phyloP scores from a whole-genome alignment of 1,140 invertebrate genomes.

The Tetragnatha versicolor region DNA sequence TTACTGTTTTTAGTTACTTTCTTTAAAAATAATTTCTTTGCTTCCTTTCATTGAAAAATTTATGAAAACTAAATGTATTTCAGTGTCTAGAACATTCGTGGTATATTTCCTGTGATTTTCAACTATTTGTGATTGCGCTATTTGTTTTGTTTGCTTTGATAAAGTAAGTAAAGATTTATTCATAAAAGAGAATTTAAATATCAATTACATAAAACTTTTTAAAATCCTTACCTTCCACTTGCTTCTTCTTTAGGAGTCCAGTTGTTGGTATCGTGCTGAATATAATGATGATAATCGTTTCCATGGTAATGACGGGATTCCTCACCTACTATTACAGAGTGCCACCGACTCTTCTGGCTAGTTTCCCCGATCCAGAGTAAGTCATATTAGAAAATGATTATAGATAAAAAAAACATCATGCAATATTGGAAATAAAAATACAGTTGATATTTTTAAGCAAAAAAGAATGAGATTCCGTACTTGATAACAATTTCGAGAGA shows the following conservation, averaged over 20 bases:
- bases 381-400: too few relatives aligned
- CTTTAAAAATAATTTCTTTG: background rate
- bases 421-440: too few relatives aligned
- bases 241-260: conserved; percentile 19
- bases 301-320: conserved; percentile 47
- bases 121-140: conserved; percentile 55
- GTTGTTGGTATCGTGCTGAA: conserved; percentile 54
- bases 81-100: conserved; percentile 60
- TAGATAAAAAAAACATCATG: too few relatives aligned
- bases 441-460: too few relatives aligned
- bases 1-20: background rate
- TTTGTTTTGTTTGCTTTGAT: conserved; percentile 52
- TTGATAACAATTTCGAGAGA: too few relatives aligned
- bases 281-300: conserved; percentile 46
- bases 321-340: conserved; percentile 55
- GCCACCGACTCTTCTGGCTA: conserved; percentile 57
- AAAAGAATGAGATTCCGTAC: too few relatives aligned
- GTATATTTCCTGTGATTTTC: conserved; percentile 59
- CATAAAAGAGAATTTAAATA: background rate
- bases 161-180: conserved; percentile 4
- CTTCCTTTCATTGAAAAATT: too few relatives aligned
- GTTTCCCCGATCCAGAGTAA: conserved; percentile 58
- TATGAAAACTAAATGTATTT: too few relatives aligned
- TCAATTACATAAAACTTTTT: conserved; percentile 6
- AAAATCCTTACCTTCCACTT: too few relatives aligned